phyloP scores from a whole-genome alignment of 2,888 invertebrate genomes.

The Polymixis flavicincta region DNA sequence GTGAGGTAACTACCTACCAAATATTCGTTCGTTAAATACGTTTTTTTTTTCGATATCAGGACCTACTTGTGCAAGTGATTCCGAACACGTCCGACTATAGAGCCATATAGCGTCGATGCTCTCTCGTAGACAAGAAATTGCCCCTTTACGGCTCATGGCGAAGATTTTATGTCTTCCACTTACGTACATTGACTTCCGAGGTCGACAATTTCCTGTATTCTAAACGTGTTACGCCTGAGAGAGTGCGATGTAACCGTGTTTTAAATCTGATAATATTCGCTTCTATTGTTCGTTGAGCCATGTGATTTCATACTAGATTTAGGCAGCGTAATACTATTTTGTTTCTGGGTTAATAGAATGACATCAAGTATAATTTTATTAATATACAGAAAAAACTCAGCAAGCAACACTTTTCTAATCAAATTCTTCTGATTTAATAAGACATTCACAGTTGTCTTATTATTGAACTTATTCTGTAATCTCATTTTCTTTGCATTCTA shows the following conservation, averaged over 20 bases:
- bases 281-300: constrained; percentile 9
- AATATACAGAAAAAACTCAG: background rate
- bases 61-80: constrained; percentile 71
- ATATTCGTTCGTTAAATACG: constrained; percentile 57
- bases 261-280: constrained; percentile 44
- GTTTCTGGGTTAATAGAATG: background rate
- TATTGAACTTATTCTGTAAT: background rate
- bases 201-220: constrained; percentile 79
- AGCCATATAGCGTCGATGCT: constrained; percentile 78
- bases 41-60: constrained; percentile 64
- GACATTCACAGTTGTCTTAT: background rate
- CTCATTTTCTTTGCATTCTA: background rate
- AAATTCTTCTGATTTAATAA: too few relatives aligned
- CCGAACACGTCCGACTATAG: constrained; percentile 79
- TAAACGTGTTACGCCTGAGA: constrained; percentile 72
- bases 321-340: too few relatives aligned
- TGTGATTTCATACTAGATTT: background rate
- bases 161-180: constrained; percentile 85
- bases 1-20: constrained; percentile 52
- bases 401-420: background rate
- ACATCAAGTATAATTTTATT: background rate
- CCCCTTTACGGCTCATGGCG: constrained; percentile 83
- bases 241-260: constrained; percentile 66
- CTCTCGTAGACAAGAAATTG: constrained; percentile 84
- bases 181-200: constrained; percentile 84